Conservation (phyloP, 2,797 vertebrate species). For the Galago senegalensis region DNA sequence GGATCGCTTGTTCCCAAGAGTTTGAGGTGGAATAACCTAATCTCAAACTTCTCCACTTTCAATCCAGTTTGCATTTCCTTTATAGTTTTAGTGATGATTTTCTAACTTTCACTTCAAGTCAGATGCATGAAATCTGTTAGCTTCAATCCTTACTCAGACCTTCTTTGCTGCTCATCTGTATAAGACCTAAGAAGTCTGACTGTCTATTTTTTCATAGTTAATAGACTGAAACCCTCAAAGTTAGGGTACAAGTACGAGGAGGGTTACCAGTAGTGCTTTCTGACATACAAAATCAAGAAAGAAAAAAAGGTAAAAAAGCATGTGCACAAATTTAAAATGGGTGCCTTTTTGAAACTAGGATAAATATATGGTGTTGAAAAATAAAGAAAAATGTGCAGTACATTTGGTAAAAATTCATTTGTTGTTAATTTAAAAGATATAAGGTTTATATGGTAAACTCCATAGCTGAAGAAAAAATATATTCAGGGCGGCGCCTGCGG, state of each 20-base stretch:
- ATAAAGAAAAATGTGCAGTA: background rate
- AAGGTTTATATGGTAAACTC: background rate
- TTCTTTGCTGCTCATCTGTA: background rate
- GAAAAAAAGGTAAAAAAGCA: background rate
- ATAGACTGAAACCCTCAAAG: background rate
- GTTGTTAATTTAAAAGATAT: background rate
- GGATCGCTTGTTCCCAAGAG: too few species aligned
- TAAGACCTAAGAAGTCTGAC: background rate
- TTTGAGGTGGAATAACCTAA: background rate
- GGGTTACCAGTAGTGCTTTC: background rate
- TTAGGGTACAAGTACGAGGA: background rate
- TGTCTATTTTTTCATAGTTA: background rate
- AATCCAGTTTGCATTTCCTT: background rate
- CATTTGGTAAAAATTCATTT: background rate
- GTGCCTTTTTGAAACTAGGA: background rate
- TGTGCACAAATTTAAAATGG: background rate
- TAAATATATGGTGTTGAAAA: background rate
- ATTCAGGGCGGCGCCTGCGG: too few species aligned
- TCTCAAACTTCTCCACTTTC: background rate
- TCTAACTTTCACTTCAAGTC: background rate
- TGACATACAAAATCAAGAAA: background rate
- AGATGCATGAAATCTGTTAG: background rate
- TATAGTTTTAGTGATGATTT: slow-evolving; percentile 32
- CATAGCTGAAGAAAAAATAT: too few species aligned
- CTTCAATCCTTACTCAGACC: background rate